A percentile compares a stretch with the other conserved stretches of the same genome.
Conservation (phyloP, 2,888 invertebrate genomes). For the Drosophila siamana region DNA sequence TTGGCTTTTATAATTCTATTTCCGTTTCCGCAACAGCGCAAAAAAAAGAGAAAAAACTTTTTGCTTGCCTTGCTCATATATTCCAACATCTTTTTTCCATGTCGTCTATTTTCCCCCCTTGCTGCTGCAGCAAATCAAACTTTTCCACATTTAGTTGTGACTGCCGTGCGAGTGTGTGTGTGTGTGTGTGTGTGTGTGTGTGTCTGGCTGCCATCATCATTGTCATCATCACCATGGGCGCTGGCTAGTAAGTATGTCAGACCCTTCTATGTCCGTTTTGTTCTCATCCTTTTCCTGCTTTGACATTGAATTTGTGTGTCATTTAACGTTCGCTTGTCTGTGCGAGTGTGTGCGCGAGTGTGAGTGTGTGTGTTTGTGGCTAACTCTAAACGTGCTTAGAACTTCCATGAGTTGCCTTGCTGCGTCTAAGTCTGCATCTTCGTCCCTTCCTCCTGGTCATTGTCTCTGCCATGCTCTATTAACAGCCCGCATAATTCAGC, state of each 20-base stretch:
- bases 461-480: slow-evolving; percentile 25
- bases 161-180: not conserved
- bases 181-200: slow-evolving; percentile 23
- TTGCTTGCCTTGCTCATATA: slow-evolving; percentile 48
- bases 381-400: slow-evolving; percentile 45
- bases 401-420: slow-evolving; percentile 33
- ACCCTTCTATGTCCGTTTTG: slow-evolving; percentile 13
- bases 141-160: slow-evolving; percentile 56
- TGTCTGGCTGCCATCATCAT: slow-evolving; percentile 58
- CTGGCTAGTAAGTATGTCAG: slow-evolving; percentile 34
- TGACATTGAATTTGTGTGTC: slow-evolving; percentile 76
- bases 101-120: slow-evolving; percentile 55
- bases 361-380: slow-evolving; percentile 39
- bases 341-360: slow-evolving; percentile 11
- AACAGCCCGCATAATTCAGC: slow-evolving; percentile 64
- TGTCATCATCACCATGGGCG: slow-evolving; percentile 62
- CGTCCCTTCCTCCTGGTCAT: not conserved
- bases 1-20: slow-evolving; percentile 83
- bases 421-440: not conserved
- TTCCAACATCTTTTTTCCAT: slow-evolving; percentile 66
- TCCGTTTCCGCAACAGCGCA: slow-evolving; percentile 77
- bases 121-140: slow-evolving; percentile 62
- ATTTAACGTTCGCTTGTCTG: slow-evolving; percentile 50
- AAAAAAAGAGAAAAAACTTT: slow-evolving; percentile 43
- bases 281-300: slow-evolving; percentile 45